Conservation (phyloP, 2,888 invertebrate genomes). For the Pecten maximus region DNA sequence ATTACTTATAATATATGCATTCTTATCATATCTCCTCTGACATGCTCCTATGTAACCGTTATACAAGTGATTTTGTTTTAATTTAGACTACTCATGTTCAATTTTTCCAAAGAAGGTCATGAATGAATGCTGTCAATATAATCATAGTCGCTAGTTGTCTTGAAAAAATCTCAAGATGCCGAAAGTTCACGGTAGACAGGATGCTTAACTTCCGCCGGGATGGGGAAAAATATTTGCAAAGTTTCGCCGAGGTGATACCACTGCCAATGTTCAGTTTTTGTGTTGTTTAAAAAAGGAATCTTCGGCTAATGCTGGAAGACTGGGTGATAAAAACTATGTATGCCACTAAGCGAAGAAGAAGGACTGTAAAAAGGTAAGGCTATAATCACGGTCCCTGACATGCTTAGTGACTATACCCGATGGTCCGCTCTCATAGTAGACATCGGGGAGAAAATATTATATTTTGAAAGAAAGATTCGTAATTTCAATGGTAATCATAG, state of each 20-base stretch:
- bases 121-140: constrained; percentile 41
- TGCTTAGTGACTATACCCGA: background rate
- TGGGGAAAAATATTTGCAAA: constrained; percentile 30
- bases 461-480: background rate
- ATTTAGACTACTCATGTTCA: constrained; percentile 34
- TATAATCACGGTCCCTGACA: background rate
- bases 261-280: constrained; percentile 8
- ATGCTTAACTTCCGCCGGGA: constrained; percentile 35
- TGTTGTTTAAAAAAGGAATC: constrained; percentile 31
- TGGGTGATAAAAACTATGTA: constrained; percentile 89
- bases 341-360: constrained; percentile 95
- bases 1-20: constrained; percentile 50
- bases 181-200: constrained; percentile 38
- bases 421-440: background rate
- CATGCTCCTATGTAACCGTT: constrained; percentile 11
- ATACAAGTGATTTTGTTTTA: constrained; percentile 38
- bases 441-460: background rate
- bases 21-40: constrained; percentile 45
- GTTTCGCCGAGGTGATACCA: constrained; percentile 37
- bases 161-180: constrained; percentile 34
- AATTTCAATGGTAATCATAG: background rate
- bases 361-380: constrained; percentile 97
- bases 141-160: constrained; percentile 38
- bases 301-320: constrained; percentile 72
- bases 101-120: constrained; percentile 36